Conservation (phyloP, 2,113 vertebrate genomes). For the Barbus barbus region DNA sequence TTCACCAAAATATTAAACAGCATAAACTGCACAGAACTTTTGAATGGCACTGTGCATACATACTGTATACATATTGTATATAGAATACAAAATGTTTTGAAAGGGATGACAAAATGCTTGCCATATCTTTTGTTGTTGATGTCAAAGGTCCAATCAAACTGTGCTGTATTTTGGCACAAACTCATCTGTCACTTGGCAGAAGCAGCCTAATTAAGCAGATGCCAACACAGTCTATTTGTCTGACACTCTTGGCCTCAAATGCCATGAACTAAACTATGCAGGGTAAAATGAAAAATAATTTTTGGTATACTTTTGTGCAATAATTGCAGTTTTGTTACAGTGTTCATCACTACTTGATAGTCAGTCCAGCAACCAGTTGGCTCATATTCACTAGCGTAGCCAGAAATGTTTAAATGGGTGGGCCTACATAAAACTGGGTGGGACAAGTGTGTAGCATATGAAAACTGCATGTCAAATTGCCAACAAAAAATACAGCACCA, state of each 20-base stretch:
- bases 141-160: not conserved
- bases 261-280: not conserved
- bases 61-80: not conserved
- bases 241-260: not conserved
- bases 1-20: too few species aligned
- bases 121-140: not conserved
- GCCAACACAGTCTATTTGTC: not conserved
- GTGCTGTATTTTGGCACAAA: not conserved
- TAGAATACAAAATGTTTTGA: not conserved
- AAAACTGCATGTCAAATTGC: too few species aligned
- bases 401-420: too few species aligned
- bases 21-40: too few species aligned
- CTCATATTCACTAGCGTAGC: too few species aligned
- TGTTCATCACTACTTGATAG: not conserved
- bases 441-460: too few species aligned
- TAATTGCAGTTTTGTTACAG: not conserved
- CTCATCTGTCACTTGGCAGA: not conserved
- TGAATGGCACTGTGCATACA: too few species aligned
- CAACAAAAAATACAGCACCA: too few species aligned
- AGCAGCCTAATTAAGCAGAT: constrained; percentile 11
- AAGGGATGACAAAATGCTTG: not conserved
- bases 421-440: too few species aligned
- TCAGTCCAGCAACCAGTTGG: not conserved
- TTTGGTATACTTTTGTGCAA: not conserved
- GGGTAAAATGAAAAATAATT: not conserved